A percentile compares a stretch with the other conserved stretches of the same genome.
These are phyloP conservation scores for Smithornis capensis DNA, from an alignment of 2,113 vertebrate species.

Conservation along the genomic window DNA sequence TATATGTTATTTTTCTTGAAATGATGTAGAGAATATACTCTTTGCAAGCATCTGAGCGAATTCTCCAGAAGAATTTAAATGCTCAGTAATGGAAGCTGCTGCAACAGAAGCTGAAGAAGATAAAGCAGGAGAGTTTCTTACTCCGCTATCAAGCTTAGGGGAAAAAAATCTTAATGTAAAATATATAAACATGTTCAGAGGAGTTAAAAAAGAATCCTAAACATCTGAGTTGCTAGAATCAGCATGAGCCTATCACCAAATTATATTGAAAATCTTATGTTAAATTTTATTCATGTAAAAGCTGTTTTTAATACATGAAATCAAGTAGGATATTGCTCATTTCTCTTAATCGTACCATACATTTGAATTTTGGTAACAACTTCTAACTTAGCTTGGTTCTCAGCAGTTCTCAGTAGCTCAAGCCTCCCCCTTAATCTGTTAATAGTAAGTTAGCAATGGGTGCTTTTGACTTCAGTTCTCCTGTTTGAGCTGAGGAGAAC, in stretches of 20 bases:
- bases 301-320: background rate
- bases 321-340: slow-evolving; percentile 45
- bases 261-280: background rate
- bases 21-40: background rate
- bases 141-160: background rate
- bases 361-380: slow-evolving; percentile 36
- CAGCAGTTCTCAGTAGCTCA: slow-evolving; percentile 80
- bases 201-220: background rate
- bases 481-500: slow-evolving; percentile 64
- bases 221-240: background rate
- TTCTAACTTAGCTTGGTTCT: slow-evolving; percentile 75
- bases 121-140: background rate
- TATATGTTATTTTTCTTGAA: background rate
- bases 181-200: background rate
- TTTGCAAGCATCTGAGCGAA: background rate
- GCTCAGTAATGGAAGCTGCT: background rate
- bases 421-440: slow-evolving; percentile 80
- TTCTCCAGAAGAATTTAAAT: background rate
- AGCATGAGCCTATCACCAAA: background rate
- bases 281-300: background rate
- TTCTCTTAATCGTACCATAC: slow-evolving; percentile 63
- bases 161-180: background rate
- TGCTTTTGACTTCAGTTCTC: slow-evolving; percentile 70
- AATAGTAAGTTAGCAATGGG: slow-evolving; percentile 80
- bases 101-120: background rate